phyloP scores from a whole-genome alignment of 2,113 vertebrate genomes.

The Mionectes macconnelli region DNA sequence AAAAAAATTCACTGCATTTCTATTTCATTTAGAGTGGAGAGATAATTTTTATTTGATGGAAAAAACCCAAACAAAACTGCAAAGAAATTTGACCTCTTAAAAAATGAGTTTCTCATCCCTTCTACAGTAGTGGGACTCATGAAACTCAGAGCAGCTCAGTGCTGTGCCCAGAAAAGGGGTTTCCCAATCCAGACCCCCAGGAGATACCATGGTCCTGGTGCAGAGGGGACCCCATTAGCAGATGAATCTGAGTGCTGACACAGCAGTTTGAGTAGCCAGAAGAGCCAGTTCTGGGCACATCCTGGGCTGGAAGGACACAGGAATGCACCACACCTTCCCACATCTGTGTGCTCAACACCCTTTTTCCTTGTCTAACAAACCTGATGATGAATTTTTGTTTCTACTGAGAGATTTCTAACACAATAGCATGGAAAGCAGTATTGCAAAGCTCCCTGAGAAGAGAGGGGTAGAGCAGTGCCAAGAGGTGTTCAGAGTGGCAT shows the following conservation, averaged over 20 bases:
- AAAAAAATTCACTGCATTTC: background rate
- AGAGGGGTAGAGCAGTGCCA: background rate
- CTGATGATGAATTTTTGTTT: background rate
- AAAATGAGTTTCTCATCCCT: background rate
- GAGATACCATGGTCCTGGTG: accelerated
- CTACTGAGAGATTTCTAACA: background rate
- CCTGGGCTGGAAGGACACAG: accelerated
- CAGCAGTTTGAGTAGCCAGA: background rate
- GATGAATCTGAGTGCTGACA: accelerated
- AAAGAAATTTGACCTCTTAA: background rate
- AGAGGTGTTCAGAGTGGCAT: accelerated
- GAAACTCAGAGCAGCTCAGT: accelerated
- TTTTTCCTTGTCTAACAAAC: background rate
- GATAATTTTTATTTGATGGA: background rate
- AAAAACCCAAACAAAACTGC: background rate
- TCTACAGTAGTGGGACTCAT: background rate
- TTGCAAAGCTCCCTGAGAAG: background rate
- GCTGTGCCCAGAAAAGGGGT: background rate
- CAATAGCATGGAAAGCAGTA: background rate
- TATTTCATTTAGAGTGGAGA: background rate
- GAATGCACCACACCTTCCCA: background rate
- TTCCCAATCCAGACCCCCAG: background rate
- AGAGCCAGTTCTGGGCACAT: accelerated
- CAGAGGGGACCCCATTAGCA: background rate
- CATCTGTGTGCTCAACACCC: background rate